Percentiles rank a stretch among this genome's conserved stretches.
These are phyloP conservation scores for Craseonycteris thonglongyai DNA, from an alignment of 2,113 vertebrate species.

Conservation along the genomic window DNA sequence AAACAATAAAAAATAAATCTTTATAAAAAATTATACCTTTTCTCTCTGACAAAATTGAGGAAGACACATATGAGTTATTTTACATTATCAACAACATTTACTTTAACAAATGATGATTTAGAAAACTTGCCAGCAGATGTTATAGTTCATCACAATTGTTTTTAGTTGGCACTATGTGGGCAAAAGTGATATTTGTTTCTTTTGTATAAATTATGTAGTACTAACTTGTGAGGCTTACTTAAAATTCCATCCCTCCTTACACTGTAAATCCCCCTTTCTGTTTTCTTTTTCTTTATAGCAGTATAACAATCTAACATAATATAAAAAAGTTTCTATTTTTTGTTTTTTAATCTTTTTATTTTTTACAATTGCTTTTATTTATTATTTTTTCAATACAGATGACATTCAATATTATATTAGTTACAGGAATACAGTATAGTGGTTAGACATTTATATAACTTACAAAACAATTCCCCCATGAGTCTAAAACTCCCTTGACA, in stretches of 20 bases:
- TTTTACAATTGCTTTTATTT: no score
- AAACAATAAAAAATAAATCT: no score
- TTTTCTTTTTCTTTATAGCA: background rate
- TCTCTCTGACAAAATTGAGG: background rate
- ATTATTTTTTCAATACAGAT: no score
- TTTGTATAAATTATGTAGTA: background rate
- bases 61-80: background rate
- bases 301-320: background rate
- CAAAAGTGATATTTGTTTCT: background rate
- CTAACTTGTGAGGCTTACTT: background rate
- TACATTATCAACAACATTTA: background rate
- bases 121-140: background rate
- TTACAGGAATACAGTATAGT: no score
- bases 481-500: no score
- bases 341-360: no score
- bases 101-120: background rate
- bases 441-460: no score
- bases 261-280: background rate
- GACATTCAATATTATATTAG: no score
- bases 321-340: background rate
- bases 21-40: background rate
- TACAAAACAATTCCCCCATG: no score
- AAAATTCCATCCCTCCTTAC: background rate
- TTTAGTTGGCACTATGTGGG: background rate
- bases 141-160: background rate